These are phyloP conservation scores for Gambusia yucatana DNA, from an alignment of 2,797 vertebrate genomes.

Conservation along the genomic window DNA sequence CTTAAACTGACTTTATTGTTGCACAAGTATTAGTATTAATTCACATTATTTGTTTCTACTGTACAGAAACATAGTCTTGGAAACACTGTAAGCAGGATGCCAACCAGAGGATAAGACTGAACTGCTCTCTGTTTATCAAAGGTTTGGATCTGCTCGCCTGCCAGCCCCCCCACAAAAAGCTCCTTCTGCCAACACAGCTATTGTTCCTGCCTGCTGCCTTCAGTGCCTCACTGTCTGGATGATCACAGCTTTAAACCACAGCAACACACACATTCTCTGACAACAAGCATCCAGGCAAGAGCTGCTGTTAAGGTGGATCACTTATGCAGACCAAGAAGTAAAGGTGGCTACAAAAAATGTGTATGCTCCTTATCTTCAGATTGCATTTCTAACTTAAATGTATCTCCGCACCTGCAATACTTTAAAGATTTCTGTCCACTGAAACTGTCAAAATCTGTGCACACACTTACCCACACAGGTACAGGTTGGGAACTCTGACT, in stretches of 20 bases:
- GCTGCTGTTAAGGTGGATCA: slow-evolving; percentile 23
- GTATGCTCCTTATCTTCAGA: too few species aligned
- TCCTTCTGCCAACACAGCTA: slow-evolving; percentile 71
- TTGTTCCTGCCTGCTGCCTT: slow-evolving; percentile 67
- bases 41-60: slow-evolving; percentile 5
- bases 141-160: slow-evolving; percentile 63
- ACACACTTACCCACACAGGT: slow-evolving; percentile 92
- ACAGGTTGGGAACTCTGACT: slow-evolving; percentile 91
- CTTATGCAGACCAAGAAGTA: not conserved
- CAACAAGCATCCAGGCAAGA: slow-evolving; percentile 51
- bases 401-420: not conserved
- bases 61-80: slow-evolving; percentile 32
- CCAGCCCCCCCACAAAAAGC: slow-evolving; percentile 71
- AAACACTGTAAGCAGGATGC: slow-evolving; percentile 43
- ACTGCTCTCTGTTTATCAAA: slow-evolving; percentile 56
- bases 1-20: not conserved
- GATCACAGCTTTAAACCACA: slow-evolving; percentile 48
- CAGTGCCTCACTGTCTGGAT: slow-evolving; percentile 66
- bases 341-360: not conserved
- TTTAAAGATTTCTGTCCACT: slow-evolving; percentile 1
- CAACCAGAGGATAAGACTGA: slow-evolving; percentile 38
- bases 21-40: not conserved
- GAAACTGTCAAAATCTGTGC: slow-evolving; percentile 2
- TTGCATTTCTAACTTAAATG: not conserved
- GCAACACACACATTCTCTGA: slow-evolving; percentile 69